phyloP scores from a whole-genome alignment of 2,888 invertebrate genomes.

The Dasysyrphus tricinctus region DNA sequence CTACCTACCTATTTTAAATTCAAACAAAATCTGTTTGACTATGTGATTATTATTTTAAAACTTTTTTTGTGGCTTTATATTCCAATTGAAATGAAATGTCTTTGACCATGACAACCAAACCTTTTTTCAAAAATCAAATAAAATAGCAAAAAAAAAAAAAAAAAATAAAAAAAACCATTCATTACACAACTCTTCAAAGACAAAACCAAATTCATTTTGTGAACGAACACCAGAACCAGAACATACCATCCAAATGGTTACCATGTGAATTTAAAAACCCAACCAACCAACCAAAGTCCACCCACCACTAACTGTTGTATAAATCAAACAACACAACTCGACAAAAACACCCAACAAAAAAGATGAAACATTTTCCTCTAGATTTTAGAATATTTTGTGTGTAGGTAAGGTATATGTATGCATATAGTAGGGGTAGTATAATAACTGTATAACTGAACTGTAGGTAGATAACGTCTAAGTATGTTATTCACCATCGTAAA shows the following conservation, averaged over 20 bases:
- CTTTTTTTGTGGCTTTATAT: constrained; percentile 5
- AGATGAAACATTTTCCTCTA: constrained; percentile 44
- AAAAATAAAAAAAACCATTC: constrained; percentile 38
- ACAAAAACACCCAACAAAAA: not conserved
- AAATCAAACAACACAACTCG: not conserved
- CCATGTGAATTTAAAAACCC: constrained; percentile 51
- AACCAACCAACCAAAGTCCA: constrained; percentile 56
- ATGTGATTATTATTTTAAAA: not conserved
- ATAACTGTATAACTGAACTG: not conserved
- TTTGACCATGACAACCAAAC: constrained; percentile 42
- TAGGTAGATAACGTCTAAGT: not conserved
- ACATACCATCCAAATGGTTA: constrained; percentile 57
- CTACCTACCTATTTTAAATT: not conserved
- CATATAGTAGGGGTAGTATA: not conserved
- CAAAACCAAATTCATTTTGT: constrained; percentile 59
- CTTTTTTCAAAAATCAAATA: constrained; percentile 26
- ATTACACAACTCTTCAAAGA: constrained; percentile 54
- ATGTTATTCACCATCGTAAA: constrained; percentile 26
- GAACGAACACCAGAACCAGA: constrained; percentile 19
- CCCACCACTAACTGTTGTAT: constrained; percentile 42
- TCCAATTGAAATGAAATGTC: constrained; percentile 31
- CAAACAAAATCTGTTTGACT: not conserved
- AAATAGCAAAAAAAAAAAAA: not conserved
- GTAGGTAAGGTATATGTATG: not conserved
- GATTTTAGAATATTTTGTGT: constrained; percentile 34